Percentiles rank a stretch among this genome's conserved stretches.
phyloP scores from a whole-genome alignment of 2,888 invertebrate genomes.

The Pilophorus perplexus region DNA sequence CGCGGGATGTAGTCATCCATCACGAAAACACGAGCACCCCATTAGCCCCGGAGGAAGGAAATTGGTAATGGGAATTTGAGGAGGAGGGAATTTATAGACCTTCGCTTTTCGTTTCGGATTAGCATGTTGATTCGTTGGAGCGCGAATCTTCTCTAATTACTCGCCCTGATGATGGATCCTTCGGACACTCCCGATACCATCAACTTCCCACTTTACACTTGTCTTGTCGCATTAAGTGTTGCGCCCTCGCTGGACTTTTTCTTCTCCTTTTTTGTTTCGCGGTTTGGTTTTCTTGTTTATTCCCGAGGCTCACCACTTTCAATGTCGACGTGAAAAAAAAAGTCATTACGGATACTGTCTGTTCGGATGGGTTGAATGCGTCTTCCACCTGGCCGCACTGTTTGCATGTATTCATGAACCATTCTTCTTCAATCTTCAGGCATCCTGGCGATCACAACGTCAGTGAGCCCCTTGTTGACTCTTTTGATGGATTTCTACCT shows the following conservation, averaged over 20 bases:
- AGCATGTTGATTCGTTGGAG: slow-evolving; percentile 6
- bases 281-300: not conserved
- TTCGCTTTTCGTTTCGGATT: not conserved
- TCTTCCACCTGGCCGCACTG: too few species aligned
- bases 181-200: not conserved
- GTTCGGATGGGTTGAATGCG: too few species aligned
- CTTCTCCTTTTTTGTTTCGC: not conserved
- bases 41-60: too few species aligned
- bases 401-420: too few species aligned
- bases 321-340: not conserved
- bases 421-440: too few species aligned
- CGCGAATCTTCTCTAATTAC: slow-evolving; percentile 13
- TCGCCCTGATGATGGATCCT: not conserved
- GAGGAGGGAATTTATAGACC: not conserved
- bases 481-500: too few species aligned
- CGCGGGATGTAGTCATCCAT: too few species aligned
- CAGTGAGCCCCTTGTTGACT: too few species aligned
- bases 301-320: not conserved
- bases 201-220: not conserved
- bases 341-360: not conserved
- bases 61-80: too few species aligned
- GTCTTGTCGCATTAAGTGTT: not conserved
- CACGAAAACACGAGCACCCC: too few species aligned
- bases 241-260: too few species aligned
- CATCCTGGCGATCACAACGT: too few species aligned